Evolutionary conservation across 2,888 invertebrate genomes (phyloP), one percentile per base, ranked within the genome.

Genomic region (Villa cingulata): DNA sequence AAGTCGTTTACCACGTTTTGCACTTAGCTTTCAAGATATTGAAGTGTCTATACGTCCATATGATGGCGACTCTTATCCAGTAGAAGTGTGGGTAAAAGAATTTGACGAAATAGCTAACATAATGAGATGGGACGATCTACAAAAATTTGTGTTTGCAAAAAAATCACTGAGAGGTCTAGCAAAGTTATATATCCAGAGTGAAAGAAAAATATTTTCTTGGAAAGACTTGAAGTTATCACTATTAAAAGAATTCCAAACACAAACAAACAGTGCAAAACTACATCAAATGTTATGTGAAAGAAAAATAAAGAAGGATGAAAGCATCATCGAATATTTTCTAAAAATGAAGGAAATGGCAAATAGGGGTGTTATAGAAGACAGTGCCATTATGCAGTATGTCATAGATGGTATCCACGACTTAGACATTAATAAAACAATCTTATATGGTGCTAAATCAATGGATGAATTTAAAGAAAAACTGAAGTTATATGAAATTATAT

Each of bases 341-440:
- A 32, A 34, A 12, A 49, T 49, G 49, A 47, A 48, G 23, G 45
- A 47, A 19, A 39, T 51, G 19, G 42, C 48, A 2, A 43, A 14
- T 5, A 18, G 29, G 16, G 46, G 41, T 20, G 15, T 3, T 6
- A 20, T 61, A 9, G 57, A 59, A 40, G 46, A 51, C 32, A 56
- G 56, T 36, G 54, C 52, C 15, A 17, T 62, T 16, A 58, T 61
- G 17, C 53, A 58, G 36, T 61, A 59, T 46, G 53, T 59, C 9
- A 55, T 61, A 15, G 56, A 59, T 48, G 59, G 57, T 6, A 56
- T 62, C 23, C 46, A 45, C 3, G 60, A 59, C 44, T 52, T 55
- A 18, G 23, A 43, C 17, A 18, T 41, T 18, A 53, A 56, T 40
- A 57, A 59, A 51, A 47, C 53, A 7, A 43, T 56, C 19, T 44